Percentiles rank a stretch among this genome's conserved stretches.
These are phyloP conservation scores for Chaenogobius annularis DNA, from an alignment of 2,113 vertebrate genomes.

Conservation along the genomic window DNA sequence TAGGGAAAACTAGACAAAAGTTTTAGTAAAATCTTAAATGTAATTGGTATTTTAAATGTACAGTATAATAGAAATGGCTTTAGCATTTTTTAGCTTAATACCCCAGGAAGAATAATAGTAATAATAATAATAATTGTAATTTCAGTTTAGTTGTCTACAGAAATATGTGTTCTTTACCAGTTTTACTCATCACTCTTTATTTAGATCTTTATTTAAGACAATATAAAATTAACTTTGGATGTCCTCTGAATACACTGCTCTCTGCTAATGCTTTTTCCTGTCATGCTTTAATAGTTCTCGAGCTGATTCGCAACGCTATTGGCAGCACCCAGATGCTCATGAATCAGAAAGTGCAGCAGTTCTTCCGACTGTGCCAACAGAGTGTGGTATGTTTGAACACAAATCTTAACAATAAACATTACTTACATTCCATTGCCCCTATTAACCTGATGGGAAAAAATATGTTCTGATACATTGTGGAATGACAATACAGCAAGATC, in stretches of 20 bases:
- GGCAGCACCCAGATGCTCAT: conserved; percentile 96
- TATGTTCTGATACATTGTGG: neutral
- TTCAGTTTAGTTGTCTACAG: neutral
- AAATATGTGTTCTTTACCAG: neutral
- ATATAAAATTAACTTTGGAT: neutral
- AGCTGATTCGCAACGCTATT: conserved; percentile 93
- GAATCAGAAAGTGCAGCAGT: conserved; percentile 99
- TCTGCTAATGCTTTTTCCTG: conserved; percentile 16
- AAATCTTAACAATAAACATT: conserved; percentile 28
- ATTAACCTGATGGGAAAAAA: neutral
- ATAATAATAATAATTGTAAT: no score
- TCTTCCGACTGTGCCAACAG: conserved; percentile 97
- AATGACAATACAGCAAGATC: neutral
- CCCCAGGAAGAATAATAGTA: no score
- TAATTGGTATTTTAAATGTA: no score
- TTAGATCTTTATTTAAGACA: neutral
- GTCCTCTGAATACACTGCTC: neutral
- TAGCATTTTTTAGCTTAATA: no score
- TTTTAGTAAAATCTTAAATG: no score
- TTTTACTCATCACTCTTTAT: neutral
- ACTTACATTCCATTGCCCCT: conserved; percentile 6
- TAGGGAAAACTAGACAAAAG: no score
- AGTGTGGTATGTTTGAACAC: conserved; percentile 85
- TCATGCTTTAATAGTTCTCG: conserved; percentile 80
- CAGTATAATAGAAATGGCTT: no score